Conservation (phyloP, 1,140 invertebrate genomes). For the Drosophila littoralis region DNA sequence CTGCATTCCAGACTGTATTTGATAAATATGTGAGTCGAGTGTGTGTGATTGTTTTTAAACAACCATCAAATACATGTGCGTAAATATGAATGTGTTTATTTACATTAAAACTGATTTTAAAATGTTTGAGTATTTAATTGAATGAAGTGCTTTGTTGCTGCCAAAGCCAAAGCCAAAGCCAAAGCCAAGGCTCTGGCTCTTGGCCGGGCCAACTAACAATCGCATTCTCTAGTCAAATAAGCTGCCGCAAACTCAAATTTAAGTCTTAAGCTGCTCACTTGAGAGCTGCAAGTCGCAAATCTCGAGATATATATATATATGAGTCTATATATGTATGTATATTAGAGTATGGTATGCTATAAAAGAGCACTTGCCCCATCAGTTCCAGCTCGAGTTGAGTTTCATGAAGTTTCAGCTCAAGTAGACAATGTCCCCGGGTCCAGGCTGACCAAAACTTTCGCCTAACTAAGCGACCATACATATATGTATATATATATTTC, state of each 20-base stretch:
- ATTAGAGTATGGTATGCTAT: background rate
- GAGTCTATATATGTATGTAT: conserved; percentile 1
- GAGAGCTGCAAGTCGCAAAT: conserved; percentile 14
- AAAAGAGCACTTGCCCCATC: conserved; percentile 14
- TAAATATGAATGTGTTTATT: background rate
- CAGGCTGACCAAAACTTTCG: conserved; percentile 40
- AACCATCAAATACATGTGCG: too few species aligned
- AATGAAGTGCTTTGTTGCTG: background rate
- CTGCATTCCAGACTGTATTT: too few species aligned
- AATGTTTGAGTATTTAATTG: conserved; percentile 1
- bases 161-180: too few species aligned
- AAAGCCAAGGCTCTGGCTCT: background rate
- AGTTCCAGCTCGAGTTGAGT: background rate
- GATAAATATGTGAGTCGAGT: too few species aligned
- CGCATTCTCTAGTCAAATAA: conserved; percentile 3
- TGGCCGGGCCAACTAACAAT: background rate
- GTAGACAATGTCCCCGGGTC: conserved; percentile 28
- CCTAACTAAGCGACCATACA: background rate
- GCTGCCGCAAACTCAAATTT: conserved; percentile 37
- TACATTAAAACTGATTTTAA: background rate
- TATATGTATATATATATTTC: conserved; percentile 1
- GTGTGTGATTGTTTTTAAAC: too few species aligned
- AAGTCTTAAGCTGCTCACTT: conserved; percentile 33
- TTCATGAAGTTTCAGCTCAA: conserved; percentile 20
- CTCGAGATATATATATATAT: conserved; percentile 15